Conservation (phyloP, 2,888 invertebrate genomes). For the Zaprionus obscuricornis region DNA sequence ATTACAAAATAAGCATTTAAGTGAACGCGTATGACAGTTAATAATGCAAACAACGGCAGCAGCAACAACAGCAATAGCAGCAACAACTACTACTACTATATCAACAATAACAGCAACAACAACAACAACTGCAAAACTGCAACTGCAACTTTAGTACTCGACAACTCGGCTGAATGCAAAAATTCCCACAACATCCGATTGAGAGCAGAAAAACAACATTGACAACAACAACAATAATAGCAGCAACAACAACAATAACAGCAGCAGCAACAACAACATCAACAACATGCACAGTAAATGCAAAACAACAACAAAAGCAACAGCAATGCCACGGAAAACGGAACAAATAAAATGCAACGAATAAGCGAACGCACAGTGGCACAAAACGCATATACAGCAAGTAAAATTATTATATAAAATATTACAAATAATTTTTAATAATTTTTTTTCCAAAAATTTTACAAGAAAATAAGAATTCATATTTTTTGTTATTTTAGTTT, state of each 20-base stretch:
- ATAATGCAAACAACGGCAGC: slow-evolving; percentile 65
- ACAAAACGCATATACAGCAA: no score
- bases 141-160: slow-evolving; percentile 25
- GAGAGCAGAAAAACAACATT: slow-evolving; percentile 58
- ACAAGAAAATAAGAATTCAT: no score
- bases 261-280: slow-evolving; percentile 23
- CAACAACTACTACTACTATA: slow-evolving; percentile 13
- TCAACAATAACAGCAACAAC: slow-evolving; percentile 22
- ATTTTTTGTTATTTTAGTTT: no score
- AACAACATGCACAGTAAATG: no score
- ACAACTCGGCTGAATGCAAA: slow-evolving; percentile 67
- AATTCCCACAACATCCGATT: slow-evolving; percentile 79
- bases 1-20: slow-evolving; percentile 79
- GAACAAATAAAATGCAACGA: slow-evolving; percentile 67
- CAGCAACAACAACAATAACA: slow-evolving; percentile 28
- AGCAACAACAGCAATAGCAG: slow-evolving; percentile 23
- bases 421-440: neutral
- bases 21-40: slow-evolving; percentile 76
- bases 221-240: slow-evolving; percentile 38
- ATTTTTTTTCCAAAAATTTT: no score
- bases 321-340: slow-evolving; percentile 54
- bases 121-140: no score
- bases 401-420: neutral
- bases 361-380: slow-evolving; percentile 41
- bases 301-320: slow-evolving; percentile 16